Percentiles rank a stretch among this genome's conserved stretches.
These are phyloP conservation scores for Micromys minutus DNA, from an alignment of 2,113 vertebrate species.

Conservation along the genomic window DNA sequence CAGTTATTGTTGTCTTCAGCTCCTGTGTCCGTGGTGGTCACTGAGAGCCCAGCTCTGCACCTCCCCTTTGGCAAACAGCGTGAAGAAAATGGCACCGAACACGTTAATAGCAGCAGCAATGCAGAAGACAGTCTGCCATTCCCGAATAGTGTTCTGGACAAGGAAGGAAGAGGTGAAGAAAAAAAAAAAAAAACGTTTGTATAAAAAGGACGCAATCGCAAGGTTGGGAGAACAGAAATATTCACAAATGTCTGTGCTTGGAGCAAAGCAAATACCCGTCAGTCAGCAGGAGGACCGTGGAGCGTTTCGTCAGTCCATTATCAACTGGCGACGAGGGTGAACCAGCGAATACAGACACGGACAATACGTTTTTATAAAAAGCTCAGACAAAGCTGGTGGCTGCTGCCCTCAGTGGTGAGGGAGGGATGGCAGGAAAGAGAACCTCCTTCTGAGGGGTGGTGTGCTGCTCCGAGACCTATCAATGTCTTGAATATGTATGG, in stretches of 20 bases:
- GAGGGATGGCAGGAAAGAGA: background rate
- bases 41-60: slow-evolving; percentile 94
- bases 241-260: background rate
- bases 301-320: background rate
- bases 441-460: background rate
- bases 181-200: background rate
- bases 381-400: background rate
- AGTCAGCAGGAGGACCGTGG: background rate
- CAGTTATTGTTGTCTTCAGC: slow-evolving; percentile 79
- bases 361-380: background rate
- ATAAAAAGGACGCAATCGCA: background rate
- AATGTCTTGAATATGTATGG: background rate
- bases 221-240: background rate
- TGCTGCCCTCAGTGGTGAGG: background rate
- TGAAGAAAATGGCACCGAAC: slow-evolving; percentile 93
- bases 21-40: slow-evolving; percentile 82
- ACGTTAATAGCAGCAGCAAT: slow-evolving; percentile 95
- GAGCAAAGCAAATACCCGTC: background rate
- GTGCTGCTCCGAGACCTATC: background rate
- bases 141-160: slow-evolving; percentile 92
- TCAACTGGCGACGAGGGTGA: background rate
- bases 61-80: slow-evolving; percentile 90
- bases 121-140: slow-evolving; percentile 97
- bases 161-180: background rate
- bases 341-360: background rate